A percentile compares a stretch with the other conserved stretches of the same genome.
Evolutionary conservation across 2,888 invertebrate genomes (phyloP).

Genomic region (Mythimna vitellina): DNA sequence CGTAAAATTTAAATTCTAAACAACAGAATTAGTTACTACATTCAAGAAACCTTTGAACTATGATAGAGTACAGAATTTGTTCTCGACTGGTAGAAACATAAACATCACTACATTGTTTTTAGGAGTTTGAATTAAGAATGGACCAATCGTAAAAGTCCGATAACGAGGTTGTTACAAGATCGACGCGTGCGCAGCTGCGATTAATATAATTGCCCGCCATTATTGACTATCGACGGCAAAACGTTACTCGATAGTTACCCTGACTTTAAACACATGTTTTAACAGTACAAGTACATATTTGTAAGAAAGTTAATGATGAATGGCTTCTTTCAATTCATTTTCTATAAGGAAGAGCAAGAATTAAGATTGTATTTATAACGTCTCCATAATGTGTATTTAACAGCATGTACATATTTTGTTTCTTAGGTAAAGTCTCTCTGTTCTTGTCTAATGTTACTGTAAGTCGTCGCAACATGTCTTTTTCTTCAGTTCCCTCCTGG

Average conservation of each 20-base stretch:
- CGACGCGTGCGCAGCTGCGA: slow-evolving; percentile 74
- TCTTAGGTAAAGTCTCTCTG: neutral
- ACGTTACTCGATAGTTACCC: slow-evolving; percentile 48
- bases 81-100: slow-evolving; percentile 41
- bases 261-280: slow-evolving; percentile 51
- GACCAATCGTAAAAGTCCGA: slow-evolving; percentile 75
- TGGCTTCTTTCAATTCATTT: slow-evolving; percentile 3
- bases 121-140: slow-evolving; percentile 65
- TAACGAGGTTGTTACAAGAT: slow-evolving; percentile 75
- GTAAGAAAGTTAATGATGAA: slow-evolving; percentile 6
- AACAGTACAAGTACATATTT: slow-evolving; percentile 27
- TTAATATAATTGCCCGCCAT: slow-evolving; percentile 75
- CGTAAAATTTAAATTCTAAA: slow-evolving; percentile 31
- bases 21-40: slow-evolving; percentile 8
- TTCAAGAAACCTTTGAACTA: slow-evolving; percentile 41
- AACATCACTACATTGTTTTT: slow-evolving; percentile 50
- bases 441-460: too few species aligned
- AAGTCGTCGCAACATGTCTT: too few species aligned
- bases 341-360: neutral
- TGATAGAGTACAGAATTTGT: slow-evolving; percentile 36
- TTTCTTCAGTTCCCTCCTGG: too few species aligned
- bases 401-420: neutral
- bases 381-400: neutral
- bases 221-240: slow-evolving; percentile 62
- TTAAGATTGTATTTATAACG: neutral